A percentile compares a stretch with the other conserved stretches of the same genome.
These are phyloP conservation scores for Embiotoca jacksoni DNA, from an alignment of 2,113 vertebrate species.

Conservation along the genomic window DNA sequence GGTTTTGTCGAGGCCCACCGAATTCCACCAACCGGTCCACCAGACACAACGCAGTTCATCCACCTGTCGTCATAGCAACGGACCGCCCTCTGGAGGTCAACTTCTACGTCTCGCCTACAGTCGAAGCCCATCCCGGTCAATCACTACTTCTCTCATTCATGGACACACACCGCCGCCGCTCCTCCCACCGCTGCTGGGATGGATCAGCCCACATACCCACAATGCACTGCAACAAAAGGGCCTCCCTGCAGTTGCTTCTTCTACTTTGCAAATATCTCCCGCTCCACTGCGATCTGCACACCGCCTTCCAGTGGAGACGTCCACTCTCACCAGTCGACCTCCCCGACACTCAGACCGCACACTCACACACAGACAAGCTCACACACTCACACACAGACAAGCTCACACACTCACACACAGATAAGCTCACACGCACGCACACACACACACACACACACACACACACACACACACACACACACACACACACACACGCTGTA, in stretches of 20 bases:
- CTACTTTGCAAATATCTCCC: slow-evolving; percentile 6
- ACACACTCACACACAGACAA: slow-evolving; percentile 20
- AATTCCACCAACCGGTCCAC: slow-evolving; percentile 28
- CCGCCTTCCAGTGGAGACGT: slow-evolving; percentile 55
- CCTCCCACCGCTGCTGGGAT: not conserved
- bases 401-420: slow-evolving; percentile 1
- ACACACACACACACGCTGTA: slow-evolving; percentile 61
- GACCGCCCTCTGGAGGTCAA: slow-evolving; percentile 43
- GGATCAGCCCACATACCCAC: slow-evolving; percentile 29
- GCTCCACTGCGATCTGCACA: slow-evolving; percentile 41
- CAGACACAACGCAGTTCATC: slow-evolving; percentile 45
- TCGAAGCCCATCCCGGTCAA: not conserved
- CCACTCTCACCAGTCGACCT: not conserved
- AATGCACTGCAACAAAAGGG: slow-evolving; percentile 33
- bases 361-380: slow-evolving; percentile 9
- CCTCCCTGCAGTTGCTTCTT: slow-evolving; percentile 13
- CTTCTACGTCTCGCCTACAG: not conserved
- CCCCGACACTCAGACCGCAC: slow-evolving; percentile 28
- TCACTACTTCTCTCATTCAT: slow-evolving; percentile 7
- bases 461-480: slow-evolving; percentile 16
- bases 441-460: slow-evolving; percentile 17
- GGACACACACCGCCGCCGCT: slow-evolving; percentile 5
- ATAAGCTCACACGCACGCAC: slow-evolving; percentile 12
- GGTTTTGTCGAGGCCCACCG: slow-evolving; percentile 8
- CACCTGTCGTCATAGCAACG: slow-evolving; percentile 45